Evolutionary conservation across 2,888 invertebrate genomes (phyloP), one percentile per base, ranked within the genome.

Genomic region (Cordilura impudica): DNA sequence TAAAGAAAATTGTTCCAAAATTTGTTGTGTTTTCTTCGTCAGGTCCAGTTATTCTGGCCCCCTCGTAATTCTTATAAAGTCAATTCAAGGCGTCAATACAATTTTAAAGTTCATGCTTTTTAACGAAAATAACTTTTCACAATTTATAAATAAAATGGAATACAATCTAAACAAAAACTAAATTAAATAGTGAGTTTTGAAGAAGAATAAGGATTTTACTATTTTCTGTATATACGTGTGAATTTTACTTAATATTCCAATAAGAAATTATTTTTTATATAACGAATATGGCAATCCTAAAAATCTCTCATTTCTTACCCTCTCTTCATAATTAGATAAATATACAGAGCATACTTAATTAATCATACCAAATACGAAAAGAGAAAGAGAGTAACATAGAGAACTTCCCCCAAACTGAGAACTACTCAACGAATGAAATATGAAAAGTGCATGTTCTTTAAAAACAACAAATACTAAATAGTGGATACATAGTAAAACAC

Each of bases 401-500:
- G 56, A 69, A 58, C 65, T 72, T 56, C 54, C 49, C 65, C 54
- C n/a, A 63, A 47, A 63, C 35, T 10, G 18, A 26, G 29, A 12
- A 45, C 29, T 12, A 14, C n/a, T n/a, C 31, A 61, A 19, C 3
- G 29, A 58, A 19, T 29, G 63, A 35, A 47, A 6, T 18, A 39
- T 19, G 47, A 63, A 63, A 63, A 63, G 35, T 49, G 63, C 63
- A 49, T 61, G 39, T 47, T 61, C 26, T 26, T 45, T 47, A 10
- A 2, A 49, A 31, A 49, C 6, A 39, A 21, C 49, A 16, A 53
- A 66, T 58, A 54, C 16, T 21, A 47, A 71, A 61, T n/a, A 6
- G 23, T 63, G 49, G 51, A 47, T 45, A 70, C 61, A n/a, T 51
- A 63, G 66, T 58, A 56, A 58, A 72, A 69, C 67, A 66, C 72